These are phyloP conservation scores for Watsonalla cultraria DNA, from an alignment of 2,888 invertebrate species.

Conservation along the genomic window DNA sequence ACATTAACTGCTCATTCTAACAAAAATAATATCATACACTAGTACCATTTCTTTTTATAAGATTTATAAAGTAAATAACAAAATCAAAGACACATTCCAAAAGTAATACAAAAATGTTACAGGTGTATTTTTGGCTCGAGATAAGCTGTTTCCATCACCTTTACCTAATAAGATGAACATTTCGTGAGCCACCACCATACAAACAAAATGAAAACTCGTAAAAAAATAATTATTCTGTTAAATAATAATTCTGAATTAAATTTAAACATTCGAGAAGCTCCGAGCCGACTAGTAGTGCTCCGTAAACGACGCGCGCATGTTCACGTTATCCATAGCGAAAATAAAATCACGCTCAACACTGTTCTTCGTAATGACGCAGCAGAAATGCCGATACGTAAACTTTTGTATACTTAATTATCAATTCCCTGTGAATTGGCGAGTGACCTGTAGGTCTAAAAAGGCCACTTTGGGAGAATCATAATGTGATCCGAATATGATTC, in stretches of 20 bases:
- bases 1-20: background rate
- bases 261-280: too few relatives aligned
- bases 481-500: too few relatives aligned
- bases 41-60: background rate
- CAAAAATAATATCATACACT: background rate
- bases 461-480: too few relatives aligned
- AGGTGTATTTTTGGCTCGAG: constrained; percentile 7
- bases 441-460: too few relatives aligned
- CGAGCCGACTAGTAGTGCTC: too few relatives aligned
- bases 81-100: constrained; percentile 6
- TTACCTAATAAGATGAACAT: constrained; percentile 9
- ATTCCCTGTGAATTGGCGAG: too few relatives aligned
- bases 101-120: constrained; percentile 11
- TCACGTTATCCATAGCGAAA: background rate
- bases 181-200: constrained; percentile 17
- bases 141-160: constrained; percentile 14
- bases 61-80: background rate
- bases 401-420: background rate
- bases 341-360: background rate
- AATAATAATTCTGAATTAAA: too few relatives aligned
- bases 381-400: background rate
- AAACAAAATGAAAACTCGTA: background rate
- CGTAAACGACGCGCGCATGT: too few relatives aligned
- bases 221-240: background rate
- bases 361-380: background rate